phyloP scores from a whole-genome alignment of 2,888 invertebrate species.

The Caenorhabditis sp. region DNA sequence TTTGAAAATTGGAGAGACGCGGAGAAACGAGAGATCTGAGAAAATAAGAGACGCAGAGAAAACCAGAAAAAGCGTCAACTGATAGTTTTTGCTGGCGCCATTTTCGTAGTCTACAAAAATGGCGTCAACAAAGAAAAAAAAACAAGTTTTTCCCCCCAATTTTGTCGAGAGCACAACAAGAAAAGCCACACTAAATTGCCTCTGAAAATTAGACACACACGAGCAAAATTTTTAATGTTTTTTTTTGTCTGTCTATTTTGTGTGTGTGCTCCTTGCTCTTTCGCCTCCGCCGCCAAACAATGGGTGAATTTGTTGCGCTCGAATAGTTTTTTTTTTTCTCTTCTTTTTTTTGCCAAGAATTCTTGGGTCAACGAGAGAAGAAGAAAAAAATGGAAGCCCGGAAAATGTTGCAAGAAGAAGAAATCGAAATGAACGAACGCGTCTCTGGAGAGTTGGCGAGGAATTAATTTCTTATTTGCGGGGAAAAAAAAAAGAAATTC shows the following conservation, averaged over 20 bases:
- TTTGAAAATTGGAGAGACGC: no score
- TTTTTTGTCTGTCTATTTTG: neutral
- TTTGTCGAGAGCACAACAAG: neutral
- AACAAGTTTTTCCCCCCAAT: neutral
- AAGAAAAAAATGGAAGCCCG: neutral
- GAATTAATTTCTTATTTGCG: neutral
- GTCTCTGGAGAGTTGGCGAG: no score
- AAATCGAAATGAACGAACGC: no score
- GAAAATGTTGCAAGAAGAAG: neutral
- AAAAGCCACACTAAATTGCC: neutral
- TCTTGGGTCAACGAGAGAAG: neutral
- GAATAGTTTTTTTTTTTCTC: neutral
- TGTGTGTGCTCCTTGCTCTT: neutral
- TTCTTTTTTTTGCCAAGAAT: neutral
- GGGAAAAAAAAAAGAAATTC: no score
- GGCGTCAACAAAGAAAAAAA: neutral
- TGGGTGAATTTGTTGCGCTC: neutral
- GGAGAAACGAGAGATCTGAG: constrained; percentile 5
- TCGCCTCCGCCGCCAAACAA: neutral
- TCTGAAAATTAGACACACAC: neutral
- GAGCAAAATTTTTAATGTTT: neutral
- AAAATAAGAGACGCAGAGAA: constrained; percentile 15
- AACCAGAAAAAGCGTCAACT: constrained; percentile 19
- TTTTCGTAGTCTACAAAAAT: neutral
- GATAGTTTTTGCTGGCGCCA: neutral